Base-by-base conservation (phyloP, 2,797 vertebrate genomes). In the Chiloscyllium punctatum region DNA sequence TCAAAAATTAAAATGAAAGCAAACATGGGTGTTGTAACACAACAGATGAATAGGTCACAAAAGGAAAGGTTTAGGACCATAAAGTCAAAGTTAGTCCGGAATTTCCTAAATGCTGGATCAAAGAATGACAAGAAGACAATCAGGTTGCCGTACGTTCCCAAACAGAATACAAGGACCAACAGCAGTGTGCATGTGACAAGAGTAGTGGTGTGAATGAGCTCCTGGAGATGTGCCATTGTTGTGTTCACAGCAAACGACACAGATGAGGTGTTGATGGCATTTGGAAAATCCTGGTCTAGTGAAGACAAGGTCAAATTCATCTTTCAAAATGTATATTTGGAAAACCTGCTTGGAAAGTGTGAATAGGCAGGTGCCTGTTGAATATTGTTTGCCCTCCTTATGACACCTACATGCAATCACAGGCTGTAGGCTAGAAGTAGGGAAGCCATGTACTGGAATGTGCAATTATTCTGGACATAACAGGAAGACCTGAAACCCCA, bases 1-100 rank as follows among this genome's bases (percentile, higher is more conserved):
- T 98, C 98, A 82, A 99, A 97, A 97, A 99, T 99, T 95, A 99
- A 98, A 95, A 98, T 98, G 27, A 99, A 98, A 0, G 98, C 98
- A 42, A 99, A 99, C 98, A 99, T 99, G 96, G 99, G 99, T 0
- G 98, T 98, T 0, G 98, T 98, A 96, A 99, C 98, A 0, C 98
- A 99, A 62, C 99, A 99, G 27, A 99, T 98, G 96, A 99, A 99
- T 96, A 99, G 97, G 96, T 99, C 99, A 1, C 99, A 99, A 97
- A 99, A 99, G 95, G 99, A 99, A 86, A 99, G 97, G 97, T 99
- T 99, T 96, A 99, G 98, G 97, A 99, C 98, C 99, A 99, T 99
- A 97, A 99, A 99, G 97, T 99, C 99, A 51, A 99, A 99, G 97
- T 99, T 98, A 96, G 99, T 99, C 97, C 99, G 98, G 97, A 99